Evolutionary conservation across 2,797 vertebrate genomes (phyloP), one percentile per base, ranked within the genome.

Genomic region (Zalophus californianus): DNA sequence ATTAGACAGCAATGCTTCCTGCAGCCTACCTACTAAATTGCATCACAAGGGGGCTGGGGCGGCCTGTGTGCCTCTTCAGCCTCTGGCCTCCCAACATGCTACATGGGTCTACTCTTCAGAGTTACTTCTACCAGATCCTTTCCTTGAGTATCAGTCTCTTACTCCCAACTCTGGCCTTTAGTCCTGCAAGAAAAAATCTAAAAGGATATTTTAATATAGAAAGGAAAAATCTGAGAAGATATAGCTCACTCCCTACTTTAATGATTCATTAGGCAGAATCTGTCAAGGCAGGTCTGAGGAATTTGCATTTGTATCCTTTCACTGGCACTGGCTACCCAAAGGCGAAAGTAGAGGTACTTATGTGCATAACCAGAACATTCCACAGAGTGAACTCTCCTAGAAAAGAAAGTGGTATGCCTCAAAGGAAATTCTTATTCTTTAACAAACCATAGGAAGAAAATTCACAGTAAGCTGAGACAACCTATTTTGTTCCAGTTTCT

Each of bases 371-470:
- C 11, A 94, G 44, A 88, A 75, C n/a, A 52, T 64, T 88, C 18
- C 13, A 60, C 38, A 54, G 20, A 68, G 10, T 62, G 13, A 35
- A 48, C 15, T 60, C 21, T 89, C 48, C 29, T 15, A 78, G 84
- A 86, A 66, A 20, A 77, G 16, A 52, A 3, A 54, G 8, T 60
- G 29, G 1, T 56, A 15, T 68, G 7, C 25, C n/a, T 66, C 2
- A 41, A 94, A 86, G 44, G 80, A 87, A 64, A 88, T 48, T 72
- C 23, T 78, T 54, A 35, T 89, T 85, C 15, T 29, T 95, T 86
- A 60, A 52, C 77, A 54, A 91, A 77, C 2, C 12, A 70, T 16
- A 78, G 15, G 32, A 44, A 60, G 11, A 85, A 73, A 84, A 68
- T 56, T 75, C 35, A 60, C 0, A 25, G 5, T 52, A 75, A 86